Base-by-base conservation (phyloP, 2,797 vertebrate genomes). In the Sebastes miniatus region DNA sequence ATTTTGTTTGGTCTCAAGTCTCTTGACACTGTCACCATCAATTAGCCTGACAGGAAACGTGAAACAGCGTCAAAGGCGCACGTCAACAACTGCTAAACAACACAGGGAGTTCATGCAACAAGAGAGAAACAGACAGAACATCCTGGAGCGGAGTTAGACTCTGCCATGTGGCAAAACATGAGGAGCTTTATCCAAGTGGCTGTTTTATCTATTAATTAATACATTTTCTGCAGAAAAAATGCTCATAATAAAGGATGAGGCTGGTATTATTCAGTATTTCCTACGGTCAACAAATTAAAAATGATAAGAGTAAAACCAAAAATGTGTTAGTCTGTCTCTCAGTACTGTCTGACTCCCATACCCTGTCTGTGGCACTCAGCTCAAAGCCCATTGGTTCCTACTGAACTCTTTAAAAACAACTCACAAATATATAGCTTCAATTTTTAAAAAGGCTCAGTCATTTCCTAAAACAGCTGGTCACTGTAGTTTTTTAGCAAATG, bases 1-100 rank as follows among this genome's bases (percentile, higher is more conserved):
- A 80, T 75, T 80, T 87, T 83, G 80, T 89, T 90, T 87, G 73
- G 83, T 85, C 72, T 79, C 69, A 12, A 58, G 69, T 82, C 71
- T 80, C 83, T 81, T 83, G 71, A 84, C 36, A 36, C 80, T 79
- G 88, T 90, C 89, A 74, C 68, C 56, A 70, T 86, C 81, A 80
- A 87, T 91, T 91, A 89, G 29, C 27, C 62, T 62, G 87, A 83
- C 50, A 62, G 57, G 22, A 59, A 76, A 87, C 31, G 57, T 76
- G 79, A 86, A 83, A 69, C 61, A 25, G 56, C 14, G 54, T 87
- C 76, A 86, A 80, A 81, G 73, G 62, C 16, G 5, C 74, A 72
- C 62, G n/a, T 79, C 81, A 82, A 50, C 50, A 16, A 63, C 50
- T 50, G 70, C 69, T 79, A 76, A 82, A 74, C 58, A 77, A 69